Conservation (phyloP, 2,888 invertebrate species). For the Portevinia maculata region DNA sequence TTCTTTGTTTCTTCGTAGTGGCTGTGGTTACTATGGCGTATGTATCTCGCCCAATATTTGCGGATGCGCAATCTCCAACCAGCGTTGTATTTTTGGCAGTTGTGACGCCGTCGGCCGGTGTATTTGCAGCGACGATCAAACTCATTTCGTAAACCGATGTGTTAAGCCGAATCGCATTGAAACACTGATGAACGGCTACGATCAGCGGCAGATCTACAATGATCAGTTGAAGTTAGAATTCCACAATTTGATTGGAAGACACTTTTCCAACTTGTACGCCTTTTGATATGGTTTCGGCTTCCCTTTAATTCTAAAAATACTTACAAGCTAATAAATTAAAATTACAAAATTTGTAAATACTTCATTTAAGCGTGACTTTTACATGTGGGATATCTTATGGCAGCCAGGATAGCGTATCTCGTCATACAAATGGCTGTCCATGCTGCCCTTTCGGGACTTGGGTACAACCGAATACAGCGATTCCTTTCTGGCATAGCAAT, state of each 20-base stretch:
- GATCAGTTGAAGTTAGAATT: constrained; percentile 78
- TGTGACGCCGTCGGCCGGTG: constrained; percentile 78
- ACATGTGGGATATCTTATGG: constrained; percentile 71
- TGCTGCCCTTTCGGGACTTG: constrained; percentile 81
- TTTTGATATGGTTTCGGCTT: constrained; percentile 30
- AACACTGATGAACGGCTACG: constrained; percentile 70
- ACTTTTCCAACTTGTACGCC: constrained; percentile 55
- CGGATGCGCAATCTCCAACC: constrained; percentile 79
- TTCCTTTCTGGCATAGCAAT: constrained; percentile 81
- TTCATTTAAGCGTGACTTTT: constrained; percentile 12
- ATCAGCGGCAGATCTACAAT: constrained; percentile 75
- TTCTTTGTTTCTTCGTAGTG: constrained; percentile 72
- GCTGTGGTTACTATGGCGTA: constrained; percentile 79
- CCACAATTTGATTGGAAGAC: constrained; percentile 78
- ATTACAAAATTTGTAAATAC: constrained; percentile 53
- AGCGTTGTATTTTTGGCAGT: constrained; percentile 77
- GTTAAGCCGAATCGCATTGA: constrained; percentile 69
- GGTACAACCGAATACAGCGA: constrained; percentile 81
- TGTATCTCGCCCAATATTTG: constrained; percentile 80
- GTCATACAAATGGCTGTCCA: constrained; percentile 81
- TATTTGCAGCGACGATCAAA: constrained; percentile 76
- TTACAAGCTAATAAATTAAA: constrained; percentile 70
- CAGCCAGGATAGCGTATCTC: constrained; percentile 81
- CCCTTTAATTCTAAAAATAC: constrained; percentile 30
- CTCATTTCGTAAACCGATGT: constrained; percentile 78